Conservation (phyloP, 1,140 invertebrate species). For the Coenobita brevimanus region DNA sequence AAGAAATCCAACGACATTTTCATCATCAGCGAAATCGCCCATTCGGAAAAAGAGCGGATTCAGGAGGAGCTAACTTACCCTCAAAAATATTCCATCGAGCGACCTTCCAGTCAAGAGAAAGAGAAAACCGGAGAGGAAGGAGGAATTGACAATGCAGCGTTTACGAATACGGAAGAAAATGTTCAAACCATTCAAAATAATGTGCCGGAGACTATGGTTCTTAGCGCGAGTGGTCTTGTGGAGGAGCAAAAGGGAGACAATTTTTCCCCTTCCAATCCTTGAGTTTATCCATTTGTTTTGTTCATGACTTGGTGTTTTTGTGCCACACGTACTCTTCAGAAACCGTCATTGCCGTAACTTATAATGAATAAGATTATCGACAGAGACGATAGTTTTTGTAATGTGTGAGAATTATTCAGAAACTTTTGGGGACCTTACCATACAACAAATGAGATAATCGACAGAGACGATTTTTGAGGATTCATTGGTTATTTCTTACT, state of each 20-base stretch:
- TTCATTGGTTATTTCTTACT: not conserved
- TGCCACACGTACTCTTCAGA: too few relatives aligned
- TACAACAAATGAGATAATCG: too few relatives aligned
- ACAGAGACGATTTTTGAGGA: not conserved
- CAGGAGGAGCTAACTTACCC: constrained; percentile 46
- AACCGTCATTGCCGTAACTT: too few relatives aligned
- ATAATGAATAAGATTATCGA: too few relatives aligned
- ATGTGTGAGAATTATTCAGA: too few relatives aligned
- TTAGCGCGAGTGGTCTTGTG: not conserved
- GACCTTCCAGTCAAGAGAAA: not conserved
- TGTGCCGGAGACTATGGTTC: not conserved
- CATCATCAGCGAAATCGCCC: not conserved
- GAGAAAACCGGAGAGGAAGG: not conserved
- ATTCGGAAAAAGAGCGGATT: not conserved
- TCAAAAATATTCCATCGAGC: not conserved
- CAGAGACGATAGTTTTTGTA: too few relatives aligned
- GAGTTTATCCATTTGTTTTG: too few relatives aligned
- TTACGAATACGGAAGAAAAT: not conserved
- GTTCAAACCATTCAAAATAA: not conserved
- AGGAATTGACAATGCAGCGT: constrained; percentile 41
- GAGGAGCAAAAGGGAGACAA: not conserved
- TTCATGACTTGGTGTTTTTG: too few relatives aligned
- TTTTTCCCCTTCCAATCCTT: too few relatives aligned
- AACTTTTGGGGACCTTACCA: too few relatives aligned
- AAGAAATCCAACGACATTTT: not conserved